Evolutionary conservation across 2,113 vertebrate genomes (phyloP), one percentile per base, ranked within the genome.

Genomic region (Desmodus rotundus): DNA sequence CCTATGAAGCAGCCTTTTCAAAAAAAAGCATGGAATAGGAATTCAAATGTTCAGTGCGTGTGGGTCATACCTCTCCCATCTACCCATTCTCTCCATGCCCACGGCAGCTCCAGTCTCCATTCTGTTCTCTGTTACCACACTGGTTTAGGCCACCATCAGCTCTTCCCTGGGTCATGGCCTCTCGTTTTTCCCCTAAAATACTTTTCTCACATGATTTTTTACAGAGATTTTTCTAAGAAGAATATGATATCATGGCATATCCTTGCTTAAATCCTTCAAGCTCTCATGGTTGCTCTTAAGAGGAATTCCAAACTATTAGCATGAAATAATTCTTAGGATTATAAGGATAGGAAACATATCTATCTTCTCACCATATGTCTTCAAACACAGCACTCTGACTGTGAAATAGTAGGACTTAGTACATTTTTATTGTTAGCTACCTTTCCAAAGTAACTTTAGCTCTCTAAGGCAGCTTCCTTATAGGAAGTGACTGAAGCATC

Each of bases 281-380:
- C 31, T 91, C 45, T 90, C 70, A 19, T 56, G n/a, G 31, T 94
- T 87, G 56, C 47, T 93, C 31, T 50, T 45, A 76, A 92, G 81
- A 94, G 67, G 52, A 91, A 87, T 92, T 85, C 14, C 20, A 81
- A 93, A 87, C 50, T 92, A 15, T 84, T 54, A 88, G 65, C 11
- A 52, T 89, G 15, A 94, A 93, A 91, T 87, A 89, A 83, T 68
- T 74, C 33, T 36, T 65, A 73, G 88, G 89, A 61, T 38, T 58
- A 47, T 33, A 67, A 80, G n/a, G 24, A 6, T 41, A 93, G 67
- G 10, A 84, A 81, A 70, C 12, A 52, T 54, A 31, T 76, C 77
- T 68, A 5, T 43, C 47, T 76, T 88, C 61, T 83, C 16, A 74
- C 3, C 16, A 2, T 15, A 50, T 61, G 58, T 95, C 72, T 94